Base-by-base conservation (phyloP, 2,797 vertebrate species). In the Glyptemys insculpta region DNA sequence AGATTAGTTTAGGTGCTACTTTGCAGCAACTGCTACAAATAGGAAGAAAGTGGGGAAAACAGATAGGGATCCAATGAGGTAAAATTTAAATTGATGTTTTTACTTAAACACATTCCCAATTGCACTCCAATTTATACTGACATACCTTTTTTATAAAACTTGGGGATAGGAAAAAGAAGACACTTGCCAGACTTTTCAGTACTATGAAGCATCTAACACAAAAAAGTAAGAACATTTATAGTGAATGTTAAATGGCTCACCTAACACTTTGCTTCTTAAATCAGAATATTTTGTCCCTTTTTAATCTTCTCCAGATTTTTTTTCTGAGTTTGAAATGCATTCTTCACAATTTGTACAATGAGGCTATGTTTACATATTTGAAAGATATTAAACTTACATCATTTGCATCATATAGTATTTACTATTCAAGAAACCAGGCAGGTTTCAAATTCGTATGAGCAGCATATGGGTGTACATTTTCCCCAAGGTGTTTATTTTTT, bases 361-460 rank as follows among this genome's bases (percentile, higher is more conserved):
- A 82, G 53, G 59, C 49, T 76, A 37, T 92, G 68, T 96, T 95
- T 97, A 87, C 87, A 85, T 19, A 83, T 93, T 96, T 95, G 86
- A 97, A 95, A 97, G 80, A 79, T 93, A 92, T 95, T 94, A 95
- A 93, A 95, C 84, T 95, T 95, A 93, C 2, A 92, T 94, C 95
- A 94, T 95, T 97, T 93, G 96, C 89, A 95, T 96, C 95, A 95
- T 89, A 87, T 68, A 16, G 23, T 96, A 87, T 89, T 97, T 95
- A 92, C 56, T 87, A 96, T 97, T 96, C 94, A 93, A 96, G 95
- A 93, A 92, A 44, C 87, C 74, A 93, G 53, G n/a, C 79, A 91
- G 76, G 19, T 96, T 97, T 97, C 96, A 97, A 97, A 97, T 96
- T 96, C 96, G 82, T 86, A 97, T 97, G 97, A 97, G 87, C 81